phyloP scores from a whole-genome alignment of 2,888 invertebrate species.

The Crematogaster levior region DNA sequence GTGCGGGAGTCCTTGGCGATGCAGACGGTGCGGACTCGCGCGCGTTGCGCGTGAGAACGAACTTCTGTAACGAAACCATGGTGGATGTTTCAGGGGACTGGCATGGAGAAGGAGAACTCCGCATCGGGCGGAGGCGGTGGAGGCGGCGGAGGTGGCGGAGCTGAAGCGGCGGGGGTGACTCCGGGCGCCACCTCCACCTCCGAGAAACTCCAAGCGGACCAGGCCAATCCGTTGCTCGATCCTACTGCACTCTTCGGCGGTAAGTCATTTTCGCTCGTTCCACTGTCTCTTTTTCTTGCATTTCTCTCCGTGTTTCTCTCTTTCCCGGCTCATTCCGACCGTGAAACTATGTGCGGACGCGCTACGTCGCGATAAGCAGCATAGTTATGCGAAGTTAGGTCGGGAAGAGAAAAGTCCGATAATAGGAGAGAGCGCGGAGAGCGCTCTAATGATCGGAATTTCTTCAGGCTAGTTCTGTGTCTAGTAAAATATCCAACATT shows the following conservation, averaged over 20 bases:
- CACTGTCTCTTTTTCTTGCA: background rate
- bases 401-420: conserved; percentile 13
- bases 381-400: conserved; percentile 31
- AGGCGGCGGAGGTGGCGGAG: conserved; percentile 88
- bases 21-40: conserved; percentile 24
- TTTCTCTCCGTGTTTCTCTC: background rate
- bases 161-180: conserved; percentile 86
- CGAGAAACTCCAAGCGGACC: conserved; percentile 87
- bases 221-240: conserved; percentile 90
- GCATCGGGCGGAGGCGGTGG: conserved; percentile 85
- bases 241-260: conserved; percentile 92
- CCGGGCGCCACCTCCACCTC: conserved; percentile 87
- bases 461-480: background rate
- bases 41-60: conserved; percentile 48
- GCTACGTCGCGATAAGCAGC: conserved; percentile 43
- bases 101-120: conserved; percentile 93
- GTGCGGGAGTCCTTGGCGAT: conserved; percentile 38
- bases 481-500: conserved; percentile 20
- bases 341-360: conserved; percentile 8
- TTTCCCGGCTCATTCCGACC: background rate
- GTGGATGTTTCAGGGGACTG: conserved; percentile 81
- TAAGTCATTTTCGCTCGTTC: conserved; percentile 81
- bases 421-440: conserved; percentile 22
- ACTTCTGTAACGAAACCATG: conserved; percentile 66
- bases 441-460: conserved; percentile 27